phyloP scores from a whole-genome alignment of 2,797 vertebrate species.

The Brachymystax lenok region DNA sequence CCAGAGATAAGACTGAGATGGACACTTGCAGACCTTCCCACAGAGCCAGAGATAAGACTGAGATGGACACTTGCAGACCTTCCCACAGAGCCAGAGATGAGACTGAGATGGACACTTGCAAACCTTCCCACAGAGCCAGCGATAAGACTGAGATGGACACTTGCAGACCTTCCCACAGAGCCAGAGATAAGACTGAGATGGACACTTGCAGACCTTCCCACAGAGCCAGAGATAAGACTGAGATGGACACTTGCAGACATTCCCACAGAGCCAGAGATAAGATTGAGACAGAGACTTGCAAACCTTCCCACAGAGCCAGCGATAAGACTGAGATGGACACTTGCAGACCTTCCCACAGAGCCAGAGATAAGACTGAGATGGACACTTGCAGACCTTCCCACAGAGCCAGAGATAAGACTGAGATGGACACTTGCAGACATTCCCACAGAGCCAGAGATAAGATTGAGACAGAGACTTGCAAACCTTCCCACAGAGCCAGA shows the following conservation, averaged over 20 bases:
- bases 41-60: too few relatives aligned
- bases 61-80: slow-evolving; percentile 51
- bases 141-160: slow-evolving; percentile 55
- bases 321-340: slow-evolving; percentile 55
- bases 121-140: slow-evolving; percentile 45
- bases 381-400: slow-evolving; percentile 46
- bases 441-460: too few relatives aligned
- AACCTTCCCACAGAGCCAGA: too few relatives aligned
- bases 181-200: slow-evolving; percentile 54
- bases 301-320: slow-evolving; percentile 45
- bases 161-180: slow-evolving; percentile 39
- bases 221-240: too few relatives aligned
- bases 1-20: slow-evolving; percentile 54
- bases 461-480: too few relatives aligned
- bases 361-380: slow-evolving; percentile 54
- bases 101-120: slow-evolving; percentile 49
- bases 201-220: slow-evolving; percentile 46
- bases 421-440: too few relatives aligned
- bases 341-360: slow-evolving; percentile 39
- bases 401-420: slow-evolving; percentile 30
- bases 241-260: slow-evolving; percentile 50
- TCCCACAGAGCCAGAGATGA: slow-evolving; percentile 46
- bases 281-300: slow-evolving; percentile 50
- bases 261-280: too few relatives aligned
- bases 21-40: slow-evolving; percentile 46